Base-by-base conservation (phyloP, 2,888 invertebrate genomes). In the Drosophila emarginata region DNA sequence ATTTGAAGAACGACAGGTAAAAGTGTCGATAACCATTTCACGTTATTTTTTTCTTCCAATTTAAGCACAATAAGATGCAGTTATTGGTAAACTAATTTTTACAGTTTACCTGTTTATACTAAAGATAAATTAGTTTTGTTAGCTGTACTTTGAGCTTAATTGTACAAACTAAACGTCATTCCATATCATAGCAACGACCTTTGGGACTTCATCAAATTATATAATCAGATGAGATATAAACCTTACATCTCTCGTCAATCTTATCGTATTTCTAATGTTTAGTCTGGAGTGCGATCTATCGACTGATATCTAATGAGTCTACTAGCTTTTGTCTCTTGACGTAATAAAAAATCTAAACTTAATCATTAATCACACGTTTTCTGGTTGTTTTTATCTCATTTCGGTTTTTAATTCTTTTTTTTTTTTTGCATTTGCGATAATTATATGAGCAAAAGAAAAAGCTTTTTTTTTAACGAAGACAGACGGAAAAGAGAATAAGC, bases 321-420 rank as follows among this genome's bases (percentile, higher is more conserved):
- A 11, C 40, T 37, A 5, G 14, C 26, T 9, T 21, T 45, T 18
- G 18, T 45, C 21, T 45, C 4, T 37, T 37, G 9, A 21, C 26
- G 50, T 57, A 61, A 53, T 61, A 40, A 40, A 51, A 59, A 60
- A 57, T 57, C 40, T 23, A 71, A 65, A 59, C 37, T 28, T 64
- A 70, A 65, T 83, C 83, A 86, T 82, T 80, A 86, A 86, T 86
- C 86, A 80, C 68, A 51, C 65, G 60, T 64, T 67, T 52, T 57
- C 57, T 45, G 15, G 9, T 45, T 26, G 53, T 54, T 28, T 40
- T 7, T 23, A 14, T 15, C 12, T 40, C 14, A 12, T 26, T 53
- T 26, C 15, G 32, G 7, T 32, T 63, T 40, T 54, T 37, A n/a
- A 6, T 15, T 9, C 37, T 9, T 63, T 52, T 9, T 63, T 61